A percentile compares a stretch with the other conserved stretches of the same genome.
Evolutionary conservation across 1,140 invertebrate genomes (phyloP).

Genomic region (Charaxes varanes): DNA sequence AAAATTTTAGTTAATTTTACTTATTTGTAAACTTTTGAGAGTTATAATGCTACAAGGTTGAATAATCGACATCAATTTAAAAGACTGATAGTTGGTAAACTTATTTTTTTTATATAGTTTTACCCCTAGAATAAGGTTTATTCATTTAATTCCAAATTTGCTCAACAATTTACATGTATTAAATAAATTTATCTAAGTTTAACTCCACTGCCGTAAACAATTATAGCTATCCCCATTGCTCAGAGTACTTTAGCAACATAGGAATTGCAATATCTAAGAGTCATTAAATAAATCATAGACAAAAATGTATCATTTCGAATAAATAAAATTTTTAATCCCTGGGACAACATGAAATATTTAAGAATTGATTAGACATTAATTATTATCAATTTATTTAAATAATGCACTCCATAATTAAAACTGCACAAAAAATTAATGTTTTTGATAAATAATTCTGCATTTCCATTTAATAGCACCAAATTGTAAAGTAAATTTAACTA

Average conservation of each 20-base stretch:
- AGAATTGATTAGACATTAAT: slow-evolving; percentile 2
- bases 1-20: slow-evolving; percentile 30
- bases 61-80: slow-evolving; percentile 75
- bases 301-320: slow-evolving; percentile 6
- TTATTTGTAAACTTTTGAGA: slow-evolving; percentile 73
- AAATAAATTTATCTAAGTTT: slow-evolving; percentile 58
- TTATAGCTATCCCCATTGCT: slow-evolving; percentile 21
- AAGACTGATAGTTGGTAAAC: slow-evolving; percentile 76
- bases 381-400: slow-evolving; percentile 3
- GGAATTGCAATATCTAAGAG: slow-evolving; percentile 27
- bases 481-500: too few relatives aligned
- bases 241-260: slow-evolving; percentile 23
- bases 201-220: slow-evolving; percentile 48
- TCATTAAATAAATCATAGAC: slow-evolving; percentile 6
- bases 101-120: slow-evolving; percentile 74
- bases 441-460: slow-evolving; percentile 12
- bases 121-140: slow-evolving; percentile 68
- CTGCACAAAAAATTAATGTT: too few relatives aligned
- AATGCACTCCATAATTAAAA: slow-evolving; percentile 10
- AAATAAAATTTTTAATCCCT: slow-evolving; percentile 9
- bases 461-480: slow-evolving; percentile 21
- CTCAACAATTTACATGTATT: slow-evolving; percentile 63
- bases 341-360: neutral
- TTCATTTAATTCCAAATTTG: slow-evolving; percentile 69
- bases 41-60: slow-evolving; percentile 66